These are phyloP conservation scores for Synergus laeviventris DNA, from an alignment of 2,888 invertebrate genomes.

Conservation along the genomic window DNA sequence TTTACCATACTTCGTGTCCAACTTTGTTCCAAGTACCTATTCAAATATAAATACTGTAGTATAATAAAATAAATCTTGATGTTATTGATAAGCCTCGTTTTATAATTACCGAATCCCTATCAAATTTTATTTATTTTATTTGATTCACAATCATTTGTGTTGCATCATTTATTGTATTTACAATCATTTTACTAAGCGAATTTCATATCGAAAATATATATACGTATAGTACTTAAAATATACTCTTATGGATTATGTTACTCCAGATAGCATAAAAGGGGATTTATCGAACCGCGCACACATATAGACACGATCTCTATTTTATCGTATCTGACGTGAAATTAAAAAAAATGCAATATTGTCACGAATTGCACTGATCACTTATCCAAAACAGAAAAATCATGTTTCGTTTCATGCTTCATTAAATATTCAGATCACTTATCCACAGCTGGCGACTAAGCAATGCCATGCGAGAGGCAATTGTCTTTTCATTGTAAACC, in stretches of 20 bases:
- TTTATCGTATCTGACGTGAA: constrained; percentile 13
- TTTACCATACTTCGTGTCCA: constrained; percentile 75
- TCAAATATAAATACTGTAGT: constrained; percentile 75
- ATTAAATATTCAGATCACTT: constrained; percentile 28
- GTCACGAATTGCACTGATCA: constrained; percentile 51
- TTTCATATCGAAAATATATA: background rate
- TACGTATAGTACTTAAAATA: background rate
- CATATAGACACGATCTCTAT: background rate
- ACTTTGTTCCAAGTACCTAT: constrained; percentile 76
- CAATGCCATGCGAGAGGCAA: constrained; percentile 7
- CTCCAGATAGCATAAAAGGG: constrained; percentile 5
- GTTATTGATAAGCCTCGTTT: constrained; percentile 72
- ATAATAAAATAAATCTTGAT: constrained; percentile 76
- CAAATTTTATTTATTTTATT: background rate
- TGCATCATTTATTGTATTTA: background rate
- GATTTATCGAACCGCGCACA: background rate
- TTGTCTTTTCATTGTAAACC: background rate
- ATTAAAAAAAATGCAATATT: constrained; percentile 26
- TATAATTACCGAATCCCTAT: constrained; percentile 51
- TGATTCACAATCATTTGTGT: background rate
- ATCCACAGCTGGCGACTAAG: constrained; percentile 40
- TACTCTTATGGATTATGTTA: background rate
- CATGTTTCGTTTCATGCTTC: constrained; percentile 44
- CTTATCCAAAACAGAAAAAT: constrained; percentile 64
- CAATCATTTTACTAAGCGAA: background rate